Evolutionary conservation across 2,888 invertebrate genomes (phyloP).

Genomic region (Orchesellides sinensis): DNA sequence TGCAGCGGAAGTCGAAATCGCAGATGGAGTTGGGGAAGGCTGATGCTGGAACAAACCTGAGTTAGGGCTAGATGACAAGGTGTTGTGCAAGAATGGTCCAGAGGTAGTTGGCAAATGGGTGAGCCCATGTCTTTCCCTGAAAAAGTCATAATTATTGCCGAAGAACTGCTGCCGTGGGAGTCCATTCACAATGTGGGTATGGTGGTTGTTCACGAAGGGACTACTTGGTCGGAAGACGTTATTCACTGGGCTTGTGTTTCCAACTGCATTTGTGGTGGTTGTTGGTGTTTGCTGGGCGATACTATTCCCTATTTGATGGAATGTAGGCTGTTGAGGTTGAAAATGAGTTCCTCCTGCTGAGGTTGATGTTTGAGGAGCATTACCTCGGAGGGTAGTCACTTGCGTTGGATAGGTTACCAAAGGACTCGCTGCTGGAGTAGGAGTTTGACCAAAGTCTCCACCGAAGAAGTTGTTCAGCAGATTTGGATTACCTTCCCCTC

Average conservation of each 20-base stretch:
- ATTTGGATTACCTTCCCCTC: background rate
- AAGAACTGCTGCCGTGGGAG: constrained; percentile 51
- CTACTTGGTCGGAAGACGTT: constrained; percentile 26
- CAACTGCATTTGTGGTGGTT: background rate
- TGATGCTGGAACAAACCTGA: background rate
- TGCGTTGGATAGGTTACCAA: constrained; percentile 49
- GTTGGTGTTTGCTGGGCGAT: constrained; percentile 27
- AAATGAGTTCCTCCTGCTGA: background rate
- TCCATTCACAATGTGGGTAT: constrained; percentile 56
- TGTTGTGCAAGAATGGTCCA: constrained; percentile 24
- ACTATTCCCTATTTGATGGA: constrained; percentile 48
- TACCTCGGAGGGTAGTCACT: background rate
- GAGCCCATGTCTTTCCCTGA: constrained; percentile 47
- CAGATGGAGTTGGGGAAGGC: constrained; percentile 25
- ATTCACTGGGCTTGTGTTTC: background rate
- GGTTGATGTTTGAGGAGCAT: background rate
- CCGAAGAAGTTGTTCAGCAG: constrained; percentile 22
- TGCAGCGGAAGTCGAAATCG: constrained; percentile 20
- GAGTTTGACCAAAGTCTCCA: constrained; percentile 15
- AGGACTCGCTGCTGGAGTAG: constrained; percentile 15
- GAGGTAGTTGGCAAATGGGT: constrained; percentile 22
- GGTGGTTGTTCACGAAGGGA: constrained; percentile 30
- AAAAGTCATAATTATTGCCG: constrained; percentile 59
- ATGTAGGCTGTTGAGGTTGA: constrained; percentile 12
- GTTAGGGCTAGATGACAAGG: background rate